Base-by-base conservation (phyloP, 2,888 invertebrate species). In the Torymus texanus region DNA sequence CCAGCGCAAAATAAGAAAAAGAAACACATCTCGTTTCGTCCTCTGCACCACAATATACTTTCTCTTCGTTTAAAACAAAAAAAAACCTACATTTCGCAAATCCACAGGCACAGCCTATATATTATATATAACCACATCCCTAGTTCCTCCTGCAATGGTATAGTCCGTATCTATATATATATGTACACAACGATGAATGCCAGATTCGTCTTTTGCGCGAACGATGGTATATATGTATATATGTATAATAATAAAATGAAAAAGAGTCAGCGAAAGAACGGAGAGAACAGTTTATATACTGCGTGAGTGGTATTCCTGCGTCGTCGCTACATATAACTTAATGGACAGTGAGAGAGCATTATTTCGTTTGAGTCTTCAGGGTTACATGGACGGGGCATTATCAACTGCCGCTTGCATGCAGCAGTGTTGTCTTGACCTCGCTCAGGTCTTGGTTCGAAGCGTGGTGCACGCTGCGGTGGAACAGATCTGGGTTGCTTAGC, bases 361-460 rank as follows among this genome's bases (percentile, higher is more conserved):
- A 51, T 67, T 67, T 55, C 56, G 14, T 12, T 16, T 5, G 1
- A 21, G 51, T 66, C n/a, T 41, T 41, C 41, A 8, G 10, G 41
- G 41, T 5, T 8, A 8, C 8, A 41, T 41, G 41, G 41, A 41
- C 41, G 41, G 10, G 8, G 68, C 3, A 72, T 51, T 83, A 79
- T 86, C 85, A 89, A 83, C 88, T 90, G 50, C 86, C 87, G 13
- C 87, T 87, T 2, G 86, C 88, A 16, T 89, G 88, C 18, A 90
- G 81, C 14, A 90, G 82, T 5, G 88, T 88, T 16, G 88, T 88
- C 24, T 88, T 89, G 10, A 90, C 90, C 82, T 90, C 90, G 59
- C 83, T 87, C 2, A 89, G 84, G 53, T 90, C 90, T 13, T 90
- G 88, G 58, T 85, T 86, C 14, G 88, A 88, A 3, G 86, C 79